Conservation (phyloP, 2,113 vertebrate genomes). For the Neogale vison region DNA sequence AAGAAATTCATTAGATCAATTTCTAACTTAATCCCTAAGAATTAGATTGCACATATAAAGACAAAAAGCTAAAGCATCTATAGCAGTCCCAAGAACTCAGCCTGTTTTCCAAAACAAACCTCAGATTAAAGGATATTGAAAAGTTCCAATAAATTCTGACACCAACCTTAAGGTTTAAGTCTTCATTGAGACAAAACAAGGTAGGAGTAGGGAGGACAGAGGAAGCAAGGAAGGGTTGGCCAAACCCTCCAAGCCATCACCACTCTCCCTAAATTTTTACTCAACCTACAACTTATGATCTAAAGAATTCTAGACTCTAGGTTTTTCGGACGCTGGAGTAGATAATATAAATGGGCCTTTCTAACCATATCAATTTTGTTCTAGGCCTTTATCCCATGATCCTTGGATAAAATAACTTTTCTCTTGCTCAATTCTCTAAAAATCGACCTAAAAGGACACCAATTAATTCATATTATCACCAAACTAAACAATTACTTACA, state of each 20-base stretch:
- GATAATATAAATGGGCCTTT: background rate
- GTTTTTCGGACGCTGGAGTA: background rate
- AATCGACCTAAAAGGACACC: background rate
- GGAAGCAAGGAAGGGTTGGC: background rate
- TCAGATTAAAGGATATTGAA: background rate
- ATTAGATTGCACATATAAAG: background rate
- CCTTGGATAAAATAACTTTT: background rate
- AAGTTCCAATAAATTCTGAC: slow-evolving; percentile 25
- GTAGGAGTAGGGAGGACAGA: background rate
- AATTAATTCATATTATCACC: slow-evolving; percentile 6
- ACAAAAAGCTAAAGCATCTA: background rate
- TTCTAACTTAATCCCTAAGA: background rate
- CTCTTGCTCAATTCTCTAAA: slow-evolving; percentile 37
- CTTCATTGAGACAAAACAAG: background rate
- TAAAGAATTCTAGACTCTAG: slow-evolving; percentile 1
- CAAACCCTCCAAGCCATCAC: background rate
- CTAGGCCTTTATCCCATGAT: slow-evolving; percentile 3
- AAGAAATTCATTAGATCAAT: slow-evolving; percentile 11
- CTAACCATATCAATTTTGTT: slow-evolving; percentile 14
- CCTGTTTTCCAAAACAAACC: slow-evolving; percentile 2
- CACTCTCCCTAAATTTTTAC: background rate
- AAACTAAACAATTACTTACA: slow-evolving; percentile 84
- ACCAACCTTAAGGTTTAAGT: slow-evolving; percentile 20
- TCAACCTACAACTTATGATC: background rate
- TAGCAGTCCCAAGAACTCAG: background rate